Conservation (phyloP, 1,140 invertebrate genomes). For the Zaprionus nigranus region DNA sequence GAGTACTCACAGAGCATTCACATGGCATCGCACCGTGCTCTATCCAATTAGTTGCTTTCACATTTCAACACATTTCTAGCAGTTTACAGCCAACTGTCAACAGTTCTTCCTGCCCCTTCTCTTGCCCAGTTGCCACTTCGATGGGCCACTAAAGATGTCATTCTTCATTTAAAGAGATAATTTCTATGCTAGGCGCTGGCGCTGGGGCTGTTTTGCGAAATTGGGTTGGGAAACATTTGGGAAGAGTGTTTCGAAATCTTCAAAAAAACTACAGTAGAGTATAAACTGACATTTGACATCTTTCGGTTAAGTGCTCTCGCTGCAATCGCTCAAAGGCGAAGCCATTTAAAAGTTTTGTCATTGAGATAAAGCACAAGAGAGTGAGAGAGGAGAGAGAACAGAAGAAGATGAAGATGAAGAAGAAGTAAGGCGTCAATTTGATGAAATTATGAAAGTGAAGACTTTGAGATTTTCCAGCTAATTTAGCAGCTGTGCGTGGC, state of each 20-base stretch:
- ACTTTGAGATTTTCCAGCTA: constrained; percentile 57
- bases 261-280: constrained; percentile 18
- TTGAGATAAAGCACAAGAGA: constrained; percentile 35
- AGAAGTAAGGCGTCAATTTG: constrained; percentile 40
- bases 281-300: constrained; percentile 70
- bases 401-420: constrained; percentile 13
- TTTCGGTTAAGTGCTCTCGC: constrained; percentile 63
- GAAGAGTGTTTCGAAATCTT: constrained; percentile 23
- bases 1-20: background rate
- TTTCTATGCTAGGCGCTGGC: constrained; percentile 46
- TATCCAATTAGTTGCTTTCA: constrained; percentile 62
- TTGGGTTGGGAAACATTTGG: constrained; percentile 32
- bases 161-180: constrained; percentile 74
- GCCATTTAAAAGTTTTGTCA: constrained; percentile 77
- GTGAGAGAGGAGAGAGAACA: background rate
- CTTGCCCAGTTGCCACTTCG: constrained; percentile 46
- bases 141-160: constrained; percentile 69
- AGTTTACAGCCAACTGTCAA: constrained; percentile 62
- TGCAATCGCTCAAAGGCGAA: constrained; percentile 72
- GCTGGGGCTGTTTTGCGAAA: constrained; percentile 33
- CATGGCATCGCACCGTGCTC: constrained; percentile 10
- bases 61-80: constrained; percentile 49
- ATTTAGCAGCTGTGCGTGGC: constrained; percentile 54
- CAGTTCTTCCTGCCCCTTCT: constrained; percentile 40
- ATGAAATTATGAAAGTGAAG: constrained; percentile 55